A percentile compares a stretch with the other conserved stretches of the same genome.
Conservation (phyloP, 2,888 invertebrate genomes). For the Sialis lutaria region DNA sequence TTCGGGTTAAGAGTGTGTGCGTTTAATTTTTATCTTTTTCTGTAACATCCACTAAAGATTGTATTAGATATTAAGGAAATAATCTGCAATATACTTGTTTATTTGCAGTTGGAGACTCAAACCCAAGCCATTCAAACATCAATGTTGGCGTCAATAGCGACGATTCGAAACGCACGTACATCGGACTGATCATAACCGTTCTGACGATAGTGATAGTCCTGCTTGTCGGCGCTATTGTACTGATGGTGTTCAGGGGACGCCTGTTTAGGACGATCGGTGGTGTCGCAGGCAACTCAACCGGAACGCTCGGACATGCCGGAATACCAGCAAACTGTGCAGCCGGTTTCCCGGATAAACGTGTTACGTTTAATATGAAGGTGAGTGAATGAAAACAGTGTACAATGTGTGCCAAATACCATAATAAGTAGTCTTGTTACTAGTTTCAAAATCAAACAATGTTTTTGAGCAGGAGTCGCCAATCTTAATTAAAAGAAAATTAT, state of each 20-base stretch:
- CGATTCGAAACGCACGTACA: slow-evolving; percentile 29
- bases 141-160: not conserved
- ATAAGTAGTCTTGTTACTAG: too few species aligned
- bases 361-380: slow-evolving; percentile 28
- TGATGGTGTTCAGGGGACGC: slow-evolving; percentile 49
- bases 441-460: too few species aligned
- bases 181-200: slow-evolving; percentile 49
- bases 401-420: too few species aligned
- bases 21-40: too few species aligned
- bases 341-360: slow-evolving; percentile 22
- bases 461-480: too few species aligned
- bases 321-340: slow-evolving; percentile 10
- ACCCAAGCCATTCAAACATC: not conserved
- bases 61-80: too few species aligned
- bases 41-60: too few species aligned
- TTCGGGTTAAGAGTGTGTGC: too few species aligned
- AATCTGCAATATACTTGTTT: not conserved
- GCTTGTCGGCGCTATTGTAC: slow-evolving; percentile 47
- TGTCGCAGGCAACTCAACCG: slow-evolving; percentile 26
- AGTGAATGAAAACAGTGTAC: slow-evolving; percentile 8
- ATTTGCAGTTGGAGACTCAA: not conserved
- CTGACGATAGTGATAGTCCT: slow-evolving; percentile 55
- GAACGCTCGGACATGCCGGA: slow-evolving; percentile 15
- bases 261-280: too few species aligned
- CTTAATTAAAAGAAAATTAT: too few species aligned